These are phyloP conservation scores for Gerris buenoi DNA, from an alignment of 1,140 invertebrate genomes.

Conservation along the genomic window DNA sequence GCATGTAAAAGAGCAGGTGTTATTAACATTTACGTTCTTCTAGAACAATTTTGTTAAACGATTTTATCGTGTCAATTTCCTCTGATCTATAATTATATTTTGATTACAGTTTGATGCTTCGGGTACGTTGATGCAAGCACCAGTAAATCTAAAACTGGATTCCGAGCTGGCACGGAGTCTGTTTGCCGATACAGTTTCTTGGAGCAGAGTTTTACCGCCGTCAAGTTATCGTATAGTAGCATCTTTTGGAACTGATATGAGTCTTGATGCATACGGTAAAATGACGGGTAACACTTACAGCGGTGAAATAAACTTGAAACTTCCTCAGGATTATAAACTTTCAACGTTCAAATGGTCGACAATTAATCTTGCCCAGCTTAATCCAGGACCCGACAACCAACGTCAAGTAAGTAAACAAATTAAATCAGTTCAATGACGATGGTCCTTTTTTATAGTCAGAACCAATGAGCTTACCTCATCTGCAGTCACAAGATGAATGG, in stretches of 20 bases:
- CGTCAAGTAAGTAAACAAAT: neutral
- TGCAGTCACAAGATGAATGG: no score
- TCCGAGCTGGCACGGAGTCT: neutral
- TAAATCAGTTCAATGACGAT: no score
- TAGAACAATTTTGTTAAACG: no score
- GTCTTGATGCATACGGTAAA: neutral
- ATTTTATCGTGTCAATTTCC: no score
- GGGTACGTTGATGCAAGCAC: neutral
- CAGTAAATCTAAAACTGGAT: neutral
- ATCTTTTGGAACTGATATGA: neutral
- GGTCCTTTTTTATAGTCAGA: no score
- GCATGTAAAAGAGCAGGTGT: no score
- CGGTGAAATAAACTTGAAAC: neutral
- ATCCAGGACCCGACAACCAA: neutral
- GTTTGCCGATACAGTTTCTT: neutral
- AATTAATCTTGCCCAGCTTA: neutral
- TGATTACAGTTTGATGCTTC: neutral
- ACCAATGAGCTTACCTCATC: no score
- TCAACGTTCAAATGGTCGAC: neutral
- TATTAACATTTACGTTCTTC: no score
- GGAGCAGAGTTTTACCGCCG: neutral
- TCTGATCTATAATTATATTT: neutral
- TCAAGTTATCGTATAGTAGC: neutral
- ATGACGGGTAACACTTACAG: neutral
- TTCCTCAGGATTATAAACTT: neutral